These are phyloP conservation scores for Scaptomyza tumidula DNA, from an alignment of 2,888 invertebrate species.

Conservation along the genomic window DNA sequence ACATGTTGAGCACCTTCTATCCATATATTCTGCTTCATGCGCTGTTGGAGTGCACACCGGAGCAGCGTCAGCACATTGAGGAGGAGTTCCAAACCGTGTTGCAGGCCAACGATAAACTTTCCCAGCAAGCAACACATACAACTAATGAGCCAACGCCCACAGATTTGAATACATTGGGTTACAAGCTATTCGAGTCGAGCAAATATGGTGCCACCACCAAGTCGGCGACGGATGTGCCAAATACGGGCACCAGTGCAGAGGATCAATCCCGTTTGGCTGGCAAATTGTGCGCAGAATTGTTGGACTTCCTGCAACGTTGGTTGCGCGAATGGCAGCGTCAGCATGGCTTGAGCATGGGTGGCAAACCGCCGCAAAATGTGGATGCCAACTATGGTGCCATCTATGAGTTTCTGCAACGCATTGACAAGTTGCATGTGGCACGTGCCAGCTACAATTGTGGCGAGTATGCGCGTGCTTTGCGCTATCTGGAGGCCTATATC, in stretches of 20 bases:
- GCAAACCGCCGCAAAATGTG: constrained; percentile 80
- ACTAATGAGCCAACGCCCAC: constrained; percentile 4
- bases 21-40: constrained; percentile 90
- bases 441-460: constrained; percentile 90
- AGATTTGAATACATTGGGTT: constrained; percentile 36
- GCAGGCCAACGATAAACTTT: constrained; percentile 47
- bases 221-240: constrained; percentile 3
- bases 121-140: constrained; percentile 12
- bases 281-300: constrained; percentile 89
- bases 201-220: constrained; percentile 64
- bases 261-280: constrained; percentile 85
- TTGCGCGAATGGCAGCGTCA: constrained; percentile 86
- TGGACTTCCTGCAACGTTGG: constrained; percentile 92
- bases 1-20: constrained; percentile 89
- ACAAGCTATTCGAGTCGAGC: constrained; percentile 72
- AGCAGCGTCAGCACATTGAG: constrained; percentile 85
- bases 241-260: constrained; percentile 23
- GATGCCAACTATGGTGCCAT: constrained; percentile 76
- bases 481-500: constrained; percentile 91
- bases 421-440: constrained; percentile 89
- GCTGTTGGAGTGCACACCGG: constrained; percentile 85
- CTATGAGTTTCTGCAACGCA: constrained; percentile 84
- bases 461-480: constrained; percentile 90
- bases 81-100: constrained; percentile 86
- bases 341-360: constrained; percentile 64